Evolutionary conservation across 2,113 vertebrate genomes (phyloP), one percentile per base, ranked within the genome.

Genomic region (Okapia johnstoni): DNA sequence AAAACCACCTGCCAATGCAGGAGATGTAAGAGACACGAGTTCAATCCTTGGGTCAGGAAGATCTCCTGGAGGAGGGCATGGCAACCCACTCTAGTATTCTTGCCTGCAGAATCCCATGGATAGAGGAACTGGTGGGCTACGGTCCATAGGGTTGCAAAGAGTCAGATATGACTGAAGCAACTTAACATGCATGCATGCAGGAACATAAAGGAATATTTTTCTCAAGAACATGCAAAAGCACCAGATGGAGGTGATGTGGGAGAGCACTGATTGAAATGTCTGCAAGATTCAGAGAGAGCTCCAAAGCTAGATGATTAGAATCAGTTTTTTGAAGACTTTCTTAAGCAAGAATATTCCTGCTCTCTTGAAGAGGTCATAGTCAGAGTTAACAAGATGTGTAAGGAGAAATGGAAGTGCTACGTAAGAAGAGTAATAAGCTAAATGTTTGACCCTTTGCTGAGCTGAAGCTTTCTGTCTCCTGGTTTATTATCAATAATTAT

Each of bases 21-120:
- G 19, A 40, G n/a, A 70, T 12, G 0, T 70, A 70, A 40, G n/a
- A 70, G n/a, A 36, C 0, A 1, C 0, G 0, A 70, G 36, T 40
- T 70, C 10, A 5, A 70, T 70, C 19, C 66, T 70, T 40, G 66
- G 10, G 66, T 12, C 66, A 70, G n/a, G 21, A 70, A 70, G 17
- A 70, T 70, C 66, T 19, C 19, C n/a, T 70, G n/a, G n/a, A 70
- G n/a, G n/a, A 70, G 66, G 66, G 19, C 19, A 70, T 40, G n/a
- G n/a, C 19, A 70, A 70, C 66, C 66, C 66, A 40, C 19, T 40
- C 66, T 70, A 70, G 66, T 40, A 21, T 70, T 70, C n/a, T 40
- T 40, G n/a, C n/a, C 66, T 70, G 66, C n/a, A 23, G 19, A 40
- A 70, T 40, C 10, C 21, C 66, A 70, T 40, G 66, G 19, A 12